Percentiles rank a stretch among this genome's conserved stretches.
Evolutionary conservation across 2,113 vertebrate species (phyloP).

Genomic region (Apteryx mantelli): DNA sequence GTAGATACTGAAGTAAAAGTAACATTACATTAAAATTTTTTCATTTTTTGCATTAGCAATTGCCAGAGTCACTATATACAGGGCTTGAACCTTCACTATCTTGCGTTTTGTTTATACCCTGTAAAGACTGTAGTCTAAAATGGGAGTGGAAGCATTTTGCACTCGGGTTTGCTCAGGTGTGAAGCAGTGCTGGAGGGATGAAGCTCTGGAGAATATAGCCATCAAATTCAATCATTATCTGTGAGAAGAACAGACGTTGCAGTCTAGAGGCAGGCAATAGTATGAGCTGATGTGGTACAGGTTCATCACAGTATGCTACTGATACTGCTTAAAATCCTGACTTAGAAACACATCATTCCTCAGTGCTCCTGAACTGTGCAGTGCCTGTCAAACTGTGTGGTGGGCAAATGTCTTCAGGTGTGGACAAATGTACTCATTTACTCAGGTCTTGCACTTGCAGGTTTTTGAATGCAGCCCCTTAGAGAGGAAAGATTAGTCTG

Average conservation of each 20-base stretch:
- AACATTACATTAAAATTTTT: not conserved
- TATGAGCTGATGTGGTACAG: constrained; percentile 10
- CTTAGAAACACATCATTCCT: not conserved
- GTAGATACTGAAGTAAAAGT: not conserved
- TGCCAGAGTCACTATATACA: not conserved
- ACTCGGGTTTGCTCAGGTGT: constrained; percentile 38
- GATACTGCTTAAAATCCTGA: constrained; percentile 13
- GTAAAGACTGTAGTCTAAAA: not conserved
- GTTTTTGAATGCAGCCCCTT: not conserved
- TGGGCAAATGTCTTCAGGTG: not conserved
- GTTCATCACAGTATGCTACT: constrained; percentile 25
- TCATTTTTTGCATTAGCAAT: no score
- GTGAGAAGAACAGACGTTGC: constrained; percentile 28
- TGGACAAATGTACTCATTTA: not conserved
- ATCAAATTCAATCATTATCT: constrained; percentile 59
- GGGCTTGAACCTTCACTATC: not conserved
- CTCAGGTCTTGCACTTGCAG: not conserved
- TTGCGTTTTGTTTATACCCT: not conserved
- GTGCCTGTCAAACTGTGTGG: not conserved
- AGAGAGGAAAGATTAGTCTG: constrained; percentile 18
- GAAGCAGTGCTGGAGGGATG: constrained; percentile 50
- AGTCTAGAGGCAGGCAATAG: constrained; percentile 40
- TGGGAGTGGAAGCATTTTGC: no score
- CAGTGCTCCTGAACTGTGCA: not conserved
- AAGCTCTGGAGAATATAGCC: constrained; percentile 55